Evolutionary conservation across 2,113 vertebrate genomes (phyloP).

Genomic region (Myotis yumanensis): DNA sequence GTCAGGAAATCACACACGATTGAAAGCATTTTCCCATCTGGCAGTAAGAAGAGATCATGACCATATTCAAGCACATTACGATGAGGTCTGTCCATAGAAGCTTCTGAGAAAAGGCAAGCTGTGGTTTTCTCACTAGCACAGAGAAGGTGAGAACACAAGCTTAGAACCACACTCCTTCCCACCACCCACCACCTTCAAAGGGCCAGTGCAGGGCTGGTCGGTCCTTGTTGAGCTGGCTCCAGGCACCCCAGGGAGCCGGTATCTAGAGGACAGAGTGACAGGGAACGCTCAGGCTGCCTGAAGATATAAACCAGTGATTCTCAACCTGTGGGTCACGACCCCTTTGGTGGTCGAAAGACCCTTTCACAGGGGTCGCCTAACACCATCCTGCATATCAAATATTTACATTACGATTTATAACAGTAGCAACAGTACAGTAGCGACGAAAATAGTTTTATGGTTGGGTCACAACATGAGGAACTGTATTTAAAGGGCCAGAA

Average conservation of each 20-base stretch:
- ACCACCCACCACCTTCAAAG: not conserved
- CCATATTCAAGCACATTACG: not conserved
- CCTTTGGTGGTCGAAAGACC: too few species aligned
- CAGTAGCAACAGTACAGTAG: too few species aligned
- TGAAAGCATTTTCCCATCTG: not conserved
- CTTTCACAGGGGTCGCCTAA: too few species aligned
- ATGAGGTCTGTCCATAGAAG: not conserved
- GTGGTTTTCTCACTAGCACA: slow-evolving; percentile 55
- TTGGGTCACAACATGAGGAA: too few species aligned
- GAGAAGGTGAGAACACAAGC: not conserved
- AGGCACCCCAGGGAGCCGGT: not conserved
- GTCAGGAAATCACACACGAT: not conserved
- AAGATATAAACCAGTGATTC: too few species aligned
- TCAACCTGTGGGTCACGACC: too few species aligned
- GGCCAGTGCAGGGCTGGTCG: not conserved
- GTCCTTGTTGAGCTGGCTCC: not conserved
- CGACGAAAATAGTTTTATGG: too few species aligned
- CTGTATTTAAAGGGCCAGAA: too few species aligned
- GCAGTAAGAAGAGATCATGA: not conserved
- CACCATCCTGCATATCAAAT: too few species aligned
- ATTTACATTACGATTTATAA: too few species aligned
- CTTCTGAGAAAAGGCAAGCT: slow-evolving; percentile 50
- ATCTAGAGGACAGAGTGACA: too few species aligned
- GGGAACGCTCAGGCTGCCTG: not conserved
- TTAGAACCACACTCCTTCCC: not conserved